phyloP scores from a whole-genome alignment of 1,140 invertebrate genomes.

The Bombus huntii region DNA sequence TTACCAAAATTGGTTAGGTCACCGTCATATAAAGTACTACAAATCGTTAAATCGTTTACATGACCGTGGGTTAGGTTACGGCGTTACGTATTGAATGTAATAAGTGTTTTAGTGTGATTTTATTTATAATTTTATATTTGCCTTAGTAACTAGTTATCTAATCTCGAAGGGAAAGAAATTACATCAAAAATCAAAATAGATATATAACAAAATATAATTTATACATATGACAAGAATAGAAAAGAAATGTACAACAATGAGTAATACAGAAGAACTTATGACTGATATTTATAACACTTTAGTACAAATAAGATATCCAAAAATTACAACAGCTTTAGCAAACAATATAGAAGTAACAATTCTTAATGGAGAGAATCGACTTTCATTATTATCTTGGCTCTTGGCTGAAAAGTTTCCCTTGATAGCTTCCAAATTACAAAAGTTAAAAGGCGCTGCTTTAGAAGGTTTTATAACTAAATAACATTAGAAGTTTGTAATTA shows the following conservation, averaged over 20 bases:
- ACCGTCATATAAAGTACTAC: too few relatives aligned
- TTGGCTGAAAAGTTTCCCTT: slow-evolving; percentile 32
- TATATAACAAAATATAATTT: not conserved
- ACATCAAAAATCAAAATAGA: not conserved
- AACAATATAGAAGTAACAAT: slow-evolving; percentile 54
- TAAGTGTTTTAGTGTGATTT: not conserved
- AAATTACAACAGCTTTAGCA: slow-evolving; percentile 51
- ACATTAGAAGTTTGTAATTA: not conserved
- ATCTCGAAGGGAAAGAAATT: not conserved
- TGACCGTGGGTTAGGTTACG: too few relatives aligned
- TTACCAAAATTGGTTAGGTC: too few relatives aligned
- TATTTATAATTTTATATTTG: not conserved
- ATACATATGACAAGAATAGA: not conserved
- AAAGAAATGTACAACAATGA: slow-evolving; percentile 30
- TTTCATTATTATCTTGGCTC: slow-evolving; percentile 62
- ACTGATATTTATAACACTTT: slow-evolving; percentile 55
- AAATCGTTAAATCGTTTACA: too few relatives aligned
- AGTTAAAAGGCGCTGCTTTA: slow-evolving; percentile 47
- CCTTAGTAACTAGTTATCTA: not conserved
- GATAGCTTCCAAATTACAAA: slow-evolving; percentile 27
- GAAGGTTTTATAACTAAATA: slow-evolving; percentile 49
- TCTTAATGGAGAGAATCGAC: slow-evolving; percentile 59
- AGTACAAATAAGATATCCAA: slow-evolving; percentile 60
- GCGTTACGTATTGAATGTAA: not conserved
- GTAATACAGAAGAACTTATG: slow-evolving; percentile 42